Evolutionary conservation across 2,113 vertebrate species (phyloP).

Genomic region (Egretta garzetta): DNA sequence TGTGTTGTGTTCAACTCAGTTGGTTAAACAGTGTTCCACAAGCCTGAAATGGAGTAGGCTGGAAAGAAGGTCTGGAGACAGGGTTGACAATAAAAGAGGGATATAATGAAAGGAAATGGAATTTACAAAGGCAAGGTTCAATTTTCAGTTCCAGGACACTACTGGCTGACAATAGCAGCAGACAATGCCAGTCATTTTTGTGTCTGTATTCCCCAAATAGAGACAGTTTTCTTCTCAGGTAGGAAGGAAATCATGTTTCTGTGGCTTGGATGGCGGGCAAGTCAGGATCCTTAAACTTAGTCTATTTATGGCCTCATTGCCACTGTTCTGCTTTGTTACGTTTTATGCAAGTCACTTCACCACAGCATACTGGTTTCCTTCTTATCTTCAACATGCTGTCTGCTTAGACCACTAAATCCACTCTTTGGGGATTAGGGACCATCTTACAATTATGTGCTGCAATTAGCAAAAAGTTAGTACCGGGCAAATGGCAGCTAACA

Average conservation of each 20-base stretch:
- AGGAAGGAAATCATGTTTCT: not conserved
- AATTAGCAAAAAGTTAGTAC: not conserved
- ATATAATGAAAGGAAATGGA: not conserved
- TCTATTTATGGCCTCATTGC: not conserved
- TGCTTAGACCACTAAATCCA: not conserved
- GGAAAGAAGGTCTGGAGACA: not conserved
- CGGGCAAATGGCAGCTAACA: not conserved
- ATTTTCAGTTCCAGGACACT: not conserved
- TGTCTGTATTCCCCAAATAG: not conserved
- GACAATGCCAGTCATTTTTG: not conserved
- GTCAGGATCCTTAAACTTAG: not conserved
- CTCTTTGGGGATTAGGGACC: not conserved
- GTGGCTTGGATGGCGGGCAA: not conserved
- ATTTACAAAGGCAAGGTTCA: not conserved
- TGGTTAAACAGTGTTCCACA: accelerated
- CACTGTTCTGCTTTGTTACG: not conserved
- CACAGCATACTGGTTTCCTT: not conserved
- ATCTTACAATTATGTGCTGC: not conserved
- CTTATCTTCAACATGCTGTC: not conserved
- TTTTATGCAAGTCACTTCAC: not conserved
- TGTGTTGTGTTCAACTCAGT: not conserved
- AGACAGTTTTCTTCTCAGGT: not conserved
- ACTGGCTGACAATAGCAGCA: not conserved
- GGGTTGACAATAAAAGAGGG: not conserved
- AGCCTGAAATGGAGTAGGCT: not conserved